Base-by-base conservation (phyloP, 2,888 invertebrate genomes). In the Ophraella communa region DNA sequence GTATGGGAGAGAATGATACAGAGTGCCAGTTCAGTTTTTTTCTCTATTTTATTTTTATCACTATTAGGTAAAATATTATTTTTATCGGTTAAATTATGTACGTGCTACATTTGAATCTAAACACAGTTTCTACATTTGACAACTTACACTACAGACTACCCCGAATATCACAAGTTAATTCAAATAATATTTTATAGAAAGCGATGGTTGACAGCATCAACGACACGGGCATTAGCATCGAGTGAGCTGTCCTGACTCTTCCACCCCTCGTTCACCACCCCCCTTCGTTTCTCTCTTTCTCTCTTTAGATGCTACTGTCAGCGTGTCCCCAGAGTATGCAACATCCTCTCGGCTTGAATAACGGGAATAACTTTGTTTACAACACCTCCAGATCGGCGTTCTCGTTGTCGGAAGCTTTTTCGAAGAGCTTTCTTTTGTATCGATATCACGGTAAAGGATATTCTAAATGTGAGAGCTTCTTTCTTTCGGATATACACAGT, bases 291-390 rank as follows among this genome's bases (percentile, higher is more conserved):
- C 42, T 5, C 20, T 23, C 1, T 33, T 11, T 10, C 59, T 42
- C 52, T 27, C 23, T 44, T 23, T 39, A 17, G 17, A 51, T 51
- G 42, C 59, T 52, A 42, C 65, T 65, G 76, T 76, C 76, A 74
- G 75, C 75, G 76, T 74, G 76, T 79, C 77, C 77, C 73, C 68
- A 65, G 73, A 53, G 65, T 51, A 56, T 53, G 57, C 61, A 57
- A 56, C 65, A 65, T 65, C 77, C 76, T 77, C 77, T 79, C 77
- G 76, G 73, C 75, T 76, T 78, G 79, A 78, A 79, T 78, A 78
- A 78, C 78, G 74, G 51, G 76, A 76, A 75, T 77, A 77, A 78
- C 78, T 78, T 78, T 75, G 76, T 76, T 76, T 76, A 73, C 77
- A 78, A 77, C 77, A 77, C 78, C 76, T 78, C 73, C 74, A 72